These are phyloP conservation scores for Vombatus ursinus DNA, from an alignment of 2,113 vertebrate species.

Conservation along the genomic window DNA sequence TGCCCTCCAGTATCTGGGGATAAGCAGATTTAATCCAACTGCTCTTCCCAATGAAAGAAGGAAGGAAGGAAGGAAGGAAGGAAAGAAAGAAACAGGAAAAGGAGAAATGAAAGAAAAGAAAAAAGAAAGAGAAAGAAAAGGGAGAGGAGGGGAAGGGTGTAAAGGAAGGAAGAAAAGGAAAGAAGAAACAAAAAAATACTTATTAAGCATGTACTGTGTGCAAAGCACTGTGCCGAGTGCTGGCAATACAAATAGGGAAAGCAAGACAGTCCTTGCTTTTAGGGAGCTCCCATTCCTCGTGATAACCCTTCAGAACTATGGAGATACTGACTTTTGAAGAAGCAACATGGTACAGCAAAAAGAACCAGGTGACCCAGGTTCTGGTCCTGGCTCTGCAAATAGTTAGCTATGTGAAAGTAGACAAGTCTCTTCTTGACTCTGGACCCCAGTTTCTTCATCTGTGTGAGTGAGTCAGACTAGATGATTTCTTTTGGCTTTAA, in stretches of 20 bases:
- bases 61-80: neutral
- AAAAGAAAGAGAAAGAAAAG: neutral
- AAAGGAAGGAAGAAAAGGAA: neutral
- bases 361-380: neutral
- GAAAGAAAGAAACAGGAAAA: neutral
- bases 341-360: neutral
- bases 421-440: neutral
- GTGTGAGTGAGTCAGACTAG: neutral
- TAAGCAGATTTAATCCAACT: neutral
- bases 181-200: neutral
- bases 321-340: neutral
- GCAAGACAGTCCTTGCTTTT: neutral
- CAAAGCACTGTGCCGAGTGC: neutral
- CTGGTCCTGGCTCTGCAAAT: neutral
- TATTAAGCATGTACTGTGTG: neutral
- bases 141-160: too few relatives aligned
- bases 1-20: neutral
- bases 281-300: neutral
- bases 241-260: neutral
- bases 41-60: neutral
- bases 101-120: too few relatives aligned
- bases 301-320: neutral
- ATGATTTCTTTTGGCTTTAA: neutral
- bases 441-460: neutral
- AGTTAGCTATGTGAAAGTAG: neutral